Evolutionary conservation across 2,113 vertebrate species (phyloP).

Genomic region (Spheniscus mendiculus): DNA sequence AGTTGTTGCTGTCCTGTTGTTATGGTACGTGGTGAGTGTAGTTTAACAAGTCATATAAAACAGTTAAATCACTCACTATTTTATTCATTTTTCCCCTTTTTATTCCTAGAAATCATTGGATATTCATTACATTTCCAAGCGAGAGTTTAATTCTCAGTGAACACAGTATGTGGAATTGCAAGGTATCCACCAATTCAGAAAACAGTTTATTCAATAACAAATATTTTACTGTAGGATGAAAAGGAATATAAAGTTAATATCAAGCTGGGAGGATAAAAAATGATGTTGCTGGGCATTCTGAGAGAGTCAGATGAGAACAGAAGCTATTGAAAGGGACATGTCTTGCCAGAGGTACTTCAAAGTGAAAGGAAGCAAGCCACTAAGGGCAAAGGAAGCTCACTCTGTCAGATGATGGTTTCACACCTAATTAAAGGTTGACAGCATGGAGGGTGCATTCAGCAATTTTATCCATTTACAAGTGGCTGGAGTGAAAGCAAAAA

Average conservation of each 20-base stretch:
- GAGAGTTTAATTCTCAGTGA: background rate
- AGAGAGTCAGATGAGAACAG: background rate
- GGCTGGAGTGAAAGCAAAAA: background rate
- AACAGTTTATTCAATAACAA: slow-evolving; percentile 23
- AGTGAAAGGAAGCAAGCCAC: background rate
- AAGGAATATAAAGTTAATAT: background rate
- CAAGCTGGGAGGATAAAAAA: background rate
- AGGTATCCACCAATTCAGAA: background rate
- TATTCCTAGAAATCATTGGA: background rate
- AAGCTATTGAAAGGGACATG: background rate
- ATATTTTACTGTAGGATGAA: slow-evolving; percentile 5
- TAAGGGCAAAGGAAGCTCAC: background rate
- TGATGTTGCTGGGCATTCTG: background rate
- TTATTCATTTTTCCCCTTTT: background rate
- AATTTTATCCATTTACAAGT: background rate
- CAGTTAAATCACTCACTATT: background rate
- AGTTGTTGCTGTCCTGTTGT: background rate
- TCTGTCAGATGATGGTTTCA: background rate
- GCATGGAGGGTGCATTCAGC: background rate
- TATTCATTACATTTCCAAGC: background rate
- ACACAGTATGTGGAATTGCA: background rate
- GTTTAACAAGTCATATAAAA: background rate
- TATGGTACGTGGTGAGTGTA: too few species aligned
- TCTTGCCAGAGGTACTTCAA: slow-evolving; percentile 15
- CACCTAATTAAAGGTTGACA: background rate